Conservation (phyloP, 2,888 invertebrate genomes). For the Drosophila setosimentum region DNA sequence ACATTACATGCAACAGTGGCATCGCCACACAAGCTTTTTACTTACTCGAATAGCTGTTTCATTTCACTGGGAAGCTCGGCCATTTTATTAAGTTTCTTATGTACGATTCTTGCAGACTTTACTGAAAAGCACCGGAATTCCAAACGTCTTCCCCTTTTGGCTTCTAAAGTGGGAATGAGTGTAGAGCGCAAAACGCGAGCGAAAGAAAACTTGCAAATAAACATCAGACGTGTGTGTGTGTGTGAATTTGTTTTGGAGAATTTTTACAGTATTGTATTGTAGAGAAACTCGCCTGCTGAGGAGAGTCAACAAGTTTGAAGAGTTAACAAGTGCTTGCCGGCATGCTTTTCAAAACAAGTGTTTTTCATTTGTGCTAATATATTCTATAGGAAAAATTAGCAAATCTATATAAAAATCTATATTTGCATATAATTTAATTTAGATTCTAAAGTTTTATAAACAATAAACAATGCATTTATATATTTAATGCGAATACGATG, state of each 20-base stretch:
- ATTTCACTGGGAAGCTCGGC: conserved; percentile 73
- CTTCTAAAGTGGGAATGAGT: conserved; percentile 45
- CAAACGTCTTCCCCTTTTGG: conserved; percentile 45
- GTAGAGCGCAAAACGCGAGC: conserved; percentile 19
- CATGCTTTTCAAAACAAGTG: conserved; percentile 8
- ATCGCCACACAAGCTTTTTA: conserved; percentile 45
- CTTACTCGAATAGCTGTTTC: conserved; percentile 77
- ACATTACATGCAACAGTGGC: conserved; percentile 10
- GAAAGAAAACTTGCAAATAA: conserved; percentile 43
- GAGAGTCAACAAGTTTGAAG: conserved; percentile 38
- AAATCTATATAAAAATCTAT: not conserved
- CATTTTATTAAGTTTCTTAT: conserved; percentile 55
- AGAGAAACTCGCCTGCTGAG: conserved; percentile 42
- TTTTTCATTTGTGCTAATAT: not conserved
- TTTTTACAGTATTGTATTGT: not conserved
- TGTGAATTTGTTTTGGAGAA: conserved; percentile 20
- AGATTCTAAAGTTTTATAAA: not conserved
- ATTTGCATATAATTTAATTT: not conserved
- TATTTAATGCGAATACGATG: not conserved
- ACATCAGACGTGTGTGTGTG: not conserved
- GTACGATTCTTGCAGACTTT: conserved; percentile 25
- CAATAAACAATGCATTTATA: not conserved
- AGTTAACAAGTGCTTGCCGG: conserved; percentile 34
- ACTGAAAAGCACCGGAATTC: conserved; percentile 27
- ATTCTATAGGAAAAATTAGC: not conserved